These are phyloP conservation scores for Ganaspis sp. DNA, from an alignment of 1,140 invertebrate genomes.

Conservation along the genomic window DNA sequence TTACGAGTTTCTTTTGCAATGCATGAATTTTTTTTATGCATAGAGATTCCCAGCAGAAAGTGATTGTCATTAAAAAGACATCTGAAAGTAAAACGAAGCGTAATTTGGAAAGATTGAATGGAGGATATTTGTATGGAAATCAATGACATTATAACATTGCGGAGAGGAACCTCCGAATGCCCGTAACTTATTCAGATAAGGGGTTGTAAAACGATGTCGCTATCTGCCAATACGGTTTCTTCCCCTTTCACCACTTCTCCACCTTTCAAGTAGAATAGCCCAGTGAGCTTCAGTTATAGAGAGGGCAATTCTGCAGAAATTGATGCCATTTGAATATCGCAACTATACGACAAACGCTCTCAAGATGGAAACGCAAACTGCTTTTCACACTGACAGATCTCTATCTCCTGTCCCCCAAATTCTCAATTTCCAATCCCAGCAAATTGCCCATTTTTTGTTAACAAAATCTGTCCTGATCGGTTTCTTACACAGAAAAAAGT, in stretches of 20 bases:
- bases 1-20: too few species aligned
- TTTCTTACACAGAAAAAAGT: too few species aligned
- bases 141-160: constrained; percentile 61
- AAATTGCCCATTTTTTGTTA: too few species aligned
- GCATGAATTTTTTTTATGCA: too few species aligned
- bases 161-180: constrained; percentile 56
- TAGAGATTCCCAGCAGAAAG: constrained; percentile 42
- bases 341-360: constrained; percentile 50
- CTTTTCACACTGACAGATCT: constrained; percentile 55
- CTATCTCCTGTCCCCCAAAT: constrained; percentile 52
- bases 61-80: not conserved
- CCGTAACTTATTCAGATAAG: constrained; percentile 73
- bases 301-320: constrained; percentile 70
- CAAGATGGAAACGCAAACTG: constrained; percentile 53
- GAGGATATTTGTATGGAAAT: constrained; percentile 64
- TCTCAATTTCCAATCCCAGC: not conserved
- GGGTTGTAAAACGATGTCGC: constrained; percentile 72
- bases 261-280: constrained; percentile 19
- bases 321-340: constrained; percentile 74
- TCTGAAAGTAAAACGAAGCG: not conserved
- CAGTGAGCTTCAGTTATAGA: constrained; percentile 56
- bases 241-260: constrained; percentile 49
- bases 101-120: not conserved
- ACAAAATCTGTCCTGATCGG: too few species aligned
- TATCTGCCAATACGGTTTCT: constrained; percentile 72